Conservation (phyloP, 2,797 vertebrate species). For the Heliangelus exortis region DNA sequence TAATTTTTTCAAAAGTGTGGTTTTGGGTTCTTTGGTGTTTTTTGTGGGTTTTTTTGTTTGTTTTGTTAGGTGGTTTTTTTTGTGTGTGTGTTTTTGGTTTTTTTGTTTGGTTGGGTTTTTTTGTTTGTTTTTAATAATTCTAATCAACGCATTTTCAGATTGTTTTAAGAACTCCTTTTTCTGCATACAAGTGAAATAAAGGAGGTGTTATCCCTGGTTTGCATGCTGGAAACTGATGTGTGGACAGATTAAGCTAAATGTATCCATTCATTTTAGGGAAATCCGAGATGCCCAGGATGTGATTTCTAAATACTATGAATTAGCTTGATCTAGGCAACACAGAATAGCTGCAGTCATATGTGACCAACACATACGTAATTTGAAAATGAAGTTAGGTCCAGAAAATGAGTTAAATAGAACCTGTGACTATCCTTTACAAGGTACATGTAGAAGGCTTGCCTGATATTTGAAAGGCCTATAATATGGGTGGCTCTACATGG, state of each 20-base stretch:
- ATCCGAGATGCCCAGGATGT: neutral
- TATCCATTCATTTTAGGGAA: neutral
- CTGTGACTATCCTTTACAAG: neutral
- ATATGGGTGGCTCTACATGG: neutral
- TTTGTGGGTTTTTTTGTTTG: too few species aligned
- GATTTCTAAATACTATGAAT: slow-evolving; percentile 19
- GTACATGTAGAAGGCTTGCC: neutral
- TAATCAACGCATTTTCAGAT: neutral
- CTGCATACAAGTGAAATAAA: neutral
- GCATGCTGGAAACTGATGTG: neutral
- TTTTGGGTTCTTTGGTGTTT: too few species aligned
- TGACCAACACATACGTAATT: neutral
- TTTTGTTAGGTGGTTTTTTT: too few species aligned
- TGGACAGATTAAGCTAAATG: slow-evolving; percentile 11
- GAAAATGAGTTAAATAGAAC: slow-evolving; percentile 45
- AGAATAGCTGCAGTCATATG: neutral
- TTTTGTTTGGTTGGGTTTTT: too few species aligned
- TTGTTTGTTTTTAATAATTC: neutral
- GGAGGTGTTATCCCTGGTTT: slow-evolving; percentile 18
- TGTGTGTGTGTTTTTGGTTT: too few species aligned
- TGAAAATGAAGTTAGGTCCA: neutral
- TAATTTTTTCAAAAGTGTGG: neutral
- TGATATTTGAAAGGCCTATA: neutral
- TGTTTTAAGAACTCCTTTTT: neutral
- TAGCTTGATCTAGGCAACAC: neutral